Evolutionary conservation across 2,888 invertebrate species (phyloP), one percentile per base, ranked within the genome.

Genomic region (Napeogenes sylphis): DNA sequence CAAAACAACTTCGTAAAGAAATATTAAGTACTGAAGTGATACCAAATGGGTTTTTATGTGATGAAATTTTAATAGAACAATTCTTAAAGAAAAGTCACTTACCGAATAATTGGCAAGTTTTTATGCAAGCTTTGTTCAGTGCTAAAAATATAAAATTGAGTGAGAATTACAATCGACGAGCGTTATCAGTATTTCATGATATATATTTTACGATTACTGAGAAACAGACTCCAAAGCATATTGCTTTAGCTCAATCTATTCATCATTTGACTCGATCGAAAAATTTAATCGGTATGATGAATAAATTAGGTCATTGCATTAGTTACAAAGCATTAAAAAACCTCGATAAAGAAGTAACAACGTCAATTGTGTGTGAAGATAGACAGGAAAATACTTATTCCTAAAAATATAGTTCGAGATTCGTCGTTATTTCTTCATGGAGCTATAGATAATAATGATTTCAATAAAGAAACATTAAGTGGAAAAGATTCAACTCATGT

Each of bases 11-110:
- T 6, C 64, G 70, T 0, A 5, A 63, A 70, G 68, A 70, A 68
- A 54, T 69, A 70, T 62, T 66, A 66, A 67, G 33, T 32, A 70
- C 66, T 14, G 54, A 70, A 70, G 3, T 70, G 59, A 63, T 70
- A 65, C 62, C 61, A 5, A 47, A 13, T 51, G 53, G 53, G 8
- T 61, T 35, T 56, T 47, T 61, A 61, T 5, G 68, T 68, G 67
- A 70, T 61, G 71, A 71, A 68, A 67, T n/a, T 61, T 63, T 71
- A 46, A 53, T 71, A 53, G 33, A 71, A 64, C 10, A 42, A 45
- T 63, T 63, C 6, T 56, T 59, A 56, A 6, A 56, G 14, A 61
- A 61, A n/a, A 38, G 51, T 10, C 4, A 61, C 32, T 61, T 61
- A 33, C 33, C 61, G 45, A 2, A 47, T 32, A 68, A 57, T 33